Evolutionary conservation across 2,113 vertebrate genomes (phyloP).

Genomic region (Myrmecobius fasciatus): DNA sequence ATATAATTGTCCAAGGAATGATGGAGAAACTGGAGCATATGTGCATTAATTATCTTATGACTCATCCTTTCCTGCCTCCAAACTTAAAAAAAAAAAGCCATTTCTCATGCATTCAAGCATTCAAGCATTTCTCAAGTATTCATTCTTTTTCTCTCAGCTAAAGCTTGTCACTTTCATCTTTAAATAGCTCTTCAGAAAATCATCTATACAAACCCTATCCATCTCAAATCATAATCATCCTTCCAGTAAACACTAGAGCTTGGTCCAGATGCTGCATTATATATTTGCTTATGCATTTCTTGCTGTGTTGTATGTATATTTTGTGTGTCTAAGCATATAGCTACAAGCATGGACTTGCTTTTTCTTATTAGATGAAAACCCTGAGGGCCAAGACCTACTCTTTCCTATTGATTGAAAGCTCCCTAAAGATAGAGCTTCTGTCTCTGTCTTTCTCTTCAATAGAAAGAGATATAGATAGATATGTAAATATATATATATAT

Average conservation of each 20-base stretch:
- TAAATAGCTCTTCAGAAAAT: background rate
- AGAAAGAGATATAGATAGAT: background rate
- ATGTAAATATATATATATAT: rapidly evolving
- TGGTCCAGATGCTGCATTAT: background rate
- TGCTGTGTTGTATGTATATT: background rate
- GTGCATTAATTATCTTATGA: background rate
- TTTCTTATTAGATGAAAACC: background rate
- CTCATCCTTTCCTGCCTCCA: conserved; percentile 38
- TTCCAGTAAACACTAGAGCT: rapidly evolving
- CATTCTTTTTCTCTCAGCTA: conserved; percentile 29
- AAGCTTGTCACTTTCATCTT: background rate
- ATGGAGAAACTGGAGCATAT: background rate
- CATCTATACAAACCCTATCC: background rate
- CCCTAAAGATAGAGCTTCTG: background rate
- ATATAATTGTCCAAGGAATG: background rate
- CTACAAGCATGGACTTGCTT: background rate
- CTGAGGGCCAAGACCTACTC: background rate
- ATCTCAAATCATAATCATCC: background rate
- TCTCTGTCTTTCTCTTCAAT: too few species aligned
- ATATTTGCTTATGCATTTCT: background rate
- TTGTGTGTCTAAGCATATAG: background rate
- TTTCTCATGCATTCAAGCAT: conserved; percentile 1
- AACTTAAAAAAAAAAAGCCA: conserved; percentile 45
- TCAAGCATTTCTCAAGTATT: conserved; percentile 31
- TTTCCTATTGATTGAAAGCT: background rate